phyloP scores from a whole-genome alignment of 2,797 vertebrate genomes.

The Euphonia xanthogaster region DNA sequence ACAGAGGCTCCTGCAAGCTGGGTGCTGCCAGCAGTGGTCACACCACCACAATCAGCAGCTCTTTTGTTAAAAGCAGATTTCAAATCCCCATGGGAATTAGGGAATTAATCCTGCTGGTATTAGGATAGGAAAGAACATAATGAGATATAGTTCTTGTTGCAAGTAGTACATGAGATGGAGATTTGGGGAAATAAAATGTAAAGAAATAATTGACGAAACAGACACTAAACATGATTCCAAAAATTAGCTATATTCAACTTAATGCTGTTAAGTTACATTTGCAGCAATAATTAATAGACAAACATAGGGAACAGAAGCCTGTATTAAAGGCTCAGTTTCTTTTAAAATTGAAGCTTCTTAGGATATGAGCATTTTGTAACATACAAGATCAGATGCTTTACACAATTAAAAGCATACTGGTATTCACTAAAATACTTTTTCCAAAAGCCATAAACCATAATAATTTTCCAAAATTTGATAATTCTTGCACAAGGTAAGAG shows the following conservation, averaged over 20 bases:
- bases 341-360: background rate
- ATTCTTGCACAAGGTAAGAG: background rate
- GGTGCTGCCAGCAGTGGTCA: background rate
- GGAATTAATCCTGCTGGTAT: background rate
- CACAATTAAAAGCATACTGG: background rate
- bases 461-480: background rate
- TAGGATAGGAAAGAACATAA: background rate
- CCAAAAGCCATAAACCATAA: background rate
- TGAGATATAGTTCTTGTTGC: background rate
- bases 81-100: background rate
- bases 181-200: background rate
- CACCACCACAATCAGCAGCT: background rate
- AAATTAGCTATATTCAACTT: background rate
- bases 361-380: background rate
- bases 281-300: background rate
- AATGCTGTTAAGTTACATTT: background rate
- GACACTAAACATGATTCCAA: background rate
- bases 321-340: background rate
- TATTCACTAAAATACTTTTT: background rate
- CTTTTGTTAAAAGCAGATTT: background rate
- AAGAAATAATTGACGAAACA: background rate
- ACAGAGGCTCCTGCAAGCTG: accelerated
- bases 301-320: background rate
- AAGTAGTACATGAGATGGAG: background rate
- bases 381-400: background rate